Evolutionary conservation across 2,888 invertebrate genomes (phyloP).

Genomic region (Melinaea menophilus): DNA sequence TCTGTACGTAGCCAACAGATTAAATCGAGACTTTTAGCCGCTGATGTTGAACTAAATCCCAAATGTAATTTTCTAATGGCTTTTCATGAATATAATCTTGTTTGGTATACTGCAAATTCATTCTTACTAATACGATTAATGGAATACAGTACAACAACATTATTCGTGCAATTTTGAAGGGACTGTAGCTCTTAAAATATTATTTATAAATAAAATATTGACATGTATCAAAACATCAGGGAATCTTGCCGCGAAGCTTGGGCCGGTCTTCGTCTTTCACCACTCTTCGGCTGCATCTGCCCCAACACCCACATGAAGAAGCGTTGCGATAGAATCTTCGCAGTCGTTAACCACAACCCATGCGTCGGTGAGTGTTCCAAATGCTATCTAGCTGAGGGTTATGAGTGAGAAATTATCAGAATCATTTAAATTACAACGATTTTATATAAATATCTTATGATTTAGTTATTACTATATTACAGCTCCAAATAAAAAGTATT

Average conservation of each 20-base stretch:
- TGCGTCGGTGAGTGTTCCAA: slow-evolving; percentile 89
- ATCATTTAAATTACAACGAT: background rate
- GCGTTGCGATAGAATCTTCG: slow-evolving; percentile 92
- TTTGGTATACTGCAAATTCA: slow-evolving; percentile 15
- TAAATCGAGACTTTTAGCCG: slow-evolving; percentile 13
- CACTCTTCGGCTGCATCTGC: slow-evolving; percentile 95
- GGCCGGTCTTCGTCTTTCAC: slow-evolving; percentile 90
- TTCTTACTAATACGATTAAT: background rate
- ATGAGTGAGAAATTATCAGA: slow-evolving; percentile 55
- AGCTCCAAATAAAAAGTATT: too few species aligned
- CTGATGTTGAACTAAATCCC: slow-evolving; percentile 21
- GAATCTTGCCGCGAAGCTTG: slow-evolving; percentile 92
- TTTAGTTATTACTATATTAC: too few species aligned
- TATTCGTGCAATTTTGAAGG: too few species aligned
- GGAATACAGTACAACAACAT: too few species aligned
- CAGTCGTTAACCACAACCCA: slow-evolving; percentile 94
- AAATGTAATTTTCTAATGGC: slow-evolving; percentile 25
- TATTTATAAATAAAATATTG: background rate
- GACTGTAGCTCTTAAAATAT: too few species aligned
- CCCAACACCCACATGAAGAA: slow-evolving; percentile 93
- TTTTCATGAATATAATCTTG: slow-evolving; percentile 10
- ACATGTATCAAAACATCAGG: slow-evolving; percentile 70
- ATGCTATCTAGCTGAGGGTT: slow-evolving; percentile 46
- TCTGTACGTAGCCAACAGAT: slow-evolving; percentile 5
- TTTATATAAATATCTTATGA: too few species aligned